Conservation (phyloP, 2,888 invertebrate species). For the Ophonus ardosiacus region DNA sequence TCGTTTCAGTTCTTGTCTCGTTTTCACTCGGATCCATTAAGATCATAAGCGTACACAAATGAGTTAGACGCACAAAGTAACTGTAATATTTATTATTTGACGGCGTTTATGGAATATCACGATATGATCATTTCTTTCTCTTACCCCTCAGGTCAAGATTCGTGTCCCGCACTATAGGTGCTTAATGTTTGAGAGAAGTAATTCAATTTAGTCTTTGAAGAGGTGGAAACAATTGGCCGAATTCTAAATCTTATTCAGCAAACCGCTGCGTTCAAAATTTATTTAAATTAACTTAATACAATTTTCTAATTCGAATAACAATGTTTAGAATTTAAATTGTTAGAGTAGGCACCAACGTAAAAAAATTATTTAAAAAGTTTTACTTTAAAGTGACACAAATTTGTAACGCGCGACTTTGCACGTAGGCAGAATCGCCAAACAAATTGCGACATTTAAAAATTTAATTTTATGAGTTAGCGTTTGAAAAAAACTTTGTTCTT, state of each 20-base stretch:
- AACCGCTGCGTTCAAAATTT: neutral
- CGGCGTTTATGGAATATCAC: too few relatives aligned
- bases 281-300: neutral
- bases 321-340: neutral
- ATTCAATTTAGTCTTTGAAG: neutral
- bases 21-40: too few relatives aligned
- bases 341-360: neutral
- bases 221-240: neutral
- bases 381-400: neutral
- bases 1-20: too few relatives aligned
- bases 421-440: conserved; percentile 18
- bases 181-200: neutral
- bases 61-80: too few relatives aligned
- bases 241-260: neutral
- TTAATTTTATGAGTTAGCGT: neutral
- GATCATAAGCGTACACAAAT: too few relatives aligned
- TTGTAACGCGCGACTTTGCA: neutral
- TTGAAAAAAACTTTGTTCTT: conserved; percentile 5
- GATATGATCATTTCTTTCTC: too few relatives aligned
- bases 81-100: too few relatives aligned
- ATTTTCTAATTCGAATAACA: neutral
- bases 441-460: conserved; percentile 8
- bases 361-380: conserved; percentile 15
- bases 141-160: too few relatives aligned
- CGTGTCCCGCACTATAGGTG: too few relatives aligned